A percentile compares a stretch with the other conserved stretches of the same genome.
These are phyloP conservation scores for Oxyscelio sp. DNA, from an alignment of 2,888 invertebrate species.

Conservation along the genomic window DNA sequence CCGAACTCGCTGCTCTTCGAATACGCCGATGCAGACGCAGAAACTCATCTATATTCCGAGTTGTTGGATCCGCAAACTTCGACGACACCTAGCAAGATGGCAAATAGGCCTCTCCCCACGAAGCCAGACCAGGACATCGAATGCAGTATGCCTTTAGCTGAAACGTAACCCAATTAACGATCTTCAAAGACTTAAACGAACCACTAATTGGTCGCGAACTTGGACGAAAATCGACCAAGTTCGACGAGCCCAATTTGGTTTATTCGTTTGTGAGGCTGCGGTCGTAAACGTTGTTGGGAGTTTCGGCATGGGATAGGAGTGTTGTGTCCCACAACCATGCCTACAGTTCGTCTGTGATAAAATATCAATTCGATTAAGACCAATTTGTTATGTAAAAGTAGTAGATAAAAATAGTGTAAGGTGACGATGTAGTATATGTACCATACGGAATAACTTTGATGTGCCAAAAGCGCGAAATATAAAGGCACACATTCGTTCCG, in stretches of 20 bases:
- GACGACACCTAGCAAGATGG: conserved; percentile 90
- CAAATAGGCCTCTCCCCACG: conserved; percentile 92
- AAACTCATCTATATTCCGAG: conserved; percentile 90
- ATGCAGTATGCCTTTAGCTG: conserved; percentile 61
- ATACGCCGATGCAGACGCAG: conserved; percentile 90
- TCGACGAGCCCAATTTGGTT: conserved; percentile 32
- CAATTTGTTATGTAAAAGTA: conserved; percentile 49
- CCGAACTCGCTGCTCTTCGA: conserved; percentile 88
- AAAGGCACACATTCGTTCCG: conserved; percentile 11
- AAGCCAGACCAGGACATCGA: conserved; percentile 89
- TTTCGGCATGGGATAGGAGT: conserved; percentile 10
- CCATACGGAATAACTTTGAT: conserved; percentile 13
- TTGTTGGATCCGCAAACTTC: conserved; percentile 88
- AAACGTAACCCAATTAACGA: conserved; percentile 53
- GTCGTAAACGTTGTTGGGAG: conserved; percentile 50
- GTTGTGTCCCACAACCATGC: conserved; percentile 54
- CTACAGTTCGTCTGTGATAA: conserved; percentile 75
- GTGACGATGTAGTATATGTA: conserved; percentile 23
- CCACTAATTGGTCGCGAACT: conserved; percentile 54
- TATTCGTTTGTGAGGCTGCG: conserved; percentile 30
- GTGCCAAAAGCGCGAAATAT: conserved; percentile 44
- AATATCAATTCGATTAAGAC: conserved; percentile 57
- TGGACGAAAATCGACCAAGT: conserved; percentile 52
- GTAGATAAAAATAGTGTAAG: conserved; percentile 6
- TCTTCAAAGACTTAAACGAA: conserved; percentile 58